phyloP scores from a whole-genome alignment of 2,888 invertebrate genomes.

The Coremacera marginata region DNA sequence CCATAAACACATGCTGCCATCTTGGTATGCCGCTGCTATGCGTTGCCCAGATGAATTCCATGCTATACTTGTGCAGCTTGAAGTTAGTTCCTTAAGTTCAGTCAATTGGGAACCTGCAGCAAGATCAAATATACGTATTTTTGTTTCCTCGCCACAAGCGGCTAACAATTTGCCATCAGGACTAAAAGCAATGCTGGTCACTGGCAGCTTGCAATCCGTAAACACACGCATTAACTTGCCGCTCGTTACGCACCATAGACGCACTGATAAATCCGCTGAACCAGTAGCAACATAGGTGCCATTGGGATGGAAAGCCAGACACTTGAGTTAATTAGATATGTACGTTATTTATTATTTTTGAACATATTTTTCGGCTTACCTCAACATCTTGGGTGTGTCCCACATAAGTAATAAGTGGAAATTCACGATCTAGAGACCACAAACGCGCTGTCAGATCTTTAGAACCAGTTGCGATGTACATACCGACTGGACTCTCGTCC shows the following conservation, averaged over 20 bases:
- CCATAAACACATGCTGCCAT: constrained; percentile 78
- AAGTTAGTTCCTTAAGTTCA: constrained; percentile 74
- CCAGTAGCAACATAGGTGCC: constrained; percentile 90
- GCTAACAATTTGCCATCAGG: constrained; percentile 87
- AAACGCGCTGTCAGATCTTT: constrained; percentile 88
- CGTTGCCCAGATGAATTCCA: constrained; percentile 74
- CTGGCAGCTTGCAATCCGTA: constrained; percentile 80
- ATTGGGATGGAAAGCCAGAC: constrained; percentile 89
- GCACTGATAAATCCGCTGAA: constrained; percentile 88
- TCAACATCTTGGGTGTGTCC: constrained; percentile 92
- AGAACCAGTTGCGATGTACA: constrained; percentile 90
- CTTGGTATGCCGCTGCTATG: constrained; percentile 78
- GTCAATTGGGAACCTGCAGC: constrained; percentile 73
- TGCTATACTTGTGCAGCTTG: constrained; percentile 72
- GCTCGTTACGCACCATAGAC: constrained; percentile 88
- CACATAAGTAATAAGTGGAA: constrained; percentile 85
- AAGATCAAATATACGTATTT: constrained; percentile 77
- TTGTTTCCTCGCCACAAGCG: constrained; percentile 80
- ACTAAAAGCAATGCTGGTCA: constrained; percentile 85
- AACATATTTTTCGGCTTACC: constrained; percentile 71
- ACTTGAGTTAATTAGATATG: constrained; percentile 50
- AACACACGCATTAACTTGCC: constrained; percentile 86
- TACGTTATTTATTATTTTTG: neutral
- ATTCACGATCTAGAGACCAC: constrained; percentile 84
- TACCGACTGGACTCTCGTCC: constrained; percentile 78